Conservation (phyloP, 2,888 invertebrate species). For the Mythimna lalbum region DNA sequence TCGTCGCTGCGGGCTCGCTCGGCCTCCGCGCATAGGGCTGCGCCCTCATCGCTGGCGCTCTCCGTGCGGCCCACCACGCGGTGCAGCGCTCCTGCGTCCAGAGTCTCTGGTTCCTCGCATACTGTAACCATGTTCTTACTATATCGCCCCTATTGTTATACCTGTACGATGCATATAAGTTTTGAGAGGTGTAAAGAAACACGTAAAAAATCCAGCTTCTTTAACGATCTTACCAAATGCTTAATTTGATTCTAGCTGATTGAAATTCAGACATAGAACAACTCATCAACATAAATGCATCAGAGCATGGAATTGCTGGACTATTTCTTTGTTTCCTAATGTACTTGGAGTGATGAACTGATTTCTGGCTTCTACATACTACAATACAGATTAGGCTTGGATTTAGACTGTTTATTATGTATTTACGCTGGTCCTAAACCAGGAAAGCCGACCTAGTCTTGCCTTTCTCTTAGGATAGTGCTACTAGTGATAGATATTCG, state of each 20-base stretch:
- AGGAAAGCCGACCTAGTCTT: too few relatives aligned
- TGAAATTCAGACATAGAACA: background rate
- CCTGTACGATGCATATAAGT: slow-evolving; percentile 13
- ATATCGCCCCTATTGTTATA: slow-evolving; percentile 6
- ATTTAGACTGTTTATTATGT: background rate
- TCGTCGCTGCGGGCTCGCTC: slow-evolving; percentile 82
- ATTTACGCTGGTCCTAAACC: background rate
- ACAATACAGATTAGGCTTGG: too few relatives aligned
- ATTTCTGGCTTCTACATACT: too few relatives aligned
- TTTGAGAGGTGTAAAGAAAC: background rate
- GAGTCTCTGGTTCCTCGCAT: slow-evolving; percentile 80
- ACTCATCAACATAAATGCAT: background rate
- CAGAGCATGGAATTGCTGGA: background rate
- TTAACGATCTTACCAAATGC: background rate
- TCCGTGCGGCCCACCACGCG: slow-evolving; percentile 70
- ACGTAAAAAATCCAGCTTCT: background rate
- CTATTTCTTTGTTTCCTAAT: background rate
- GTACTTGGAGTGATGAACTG: background rate
- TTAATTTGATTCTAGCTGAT: background rate
- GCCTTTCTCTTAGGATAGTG: too few relatives aligned
- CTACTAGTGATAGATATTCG: too few relatives aligned
- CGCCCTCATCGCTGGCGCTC: slow-evolving; percentile 58
- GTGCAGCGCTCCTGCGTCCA: slow-evolving; percentile 76
- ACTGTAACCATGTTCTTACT: slow-evolving; percentile 66
- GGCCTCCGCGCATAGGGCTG: slow-evolving; percentile 67